These are phyloP conservation scores for Blastomussa wellsi DNA, from an alignment of 92 coral and sea anemone genomes.

Conservation along the genomic window DNA sequence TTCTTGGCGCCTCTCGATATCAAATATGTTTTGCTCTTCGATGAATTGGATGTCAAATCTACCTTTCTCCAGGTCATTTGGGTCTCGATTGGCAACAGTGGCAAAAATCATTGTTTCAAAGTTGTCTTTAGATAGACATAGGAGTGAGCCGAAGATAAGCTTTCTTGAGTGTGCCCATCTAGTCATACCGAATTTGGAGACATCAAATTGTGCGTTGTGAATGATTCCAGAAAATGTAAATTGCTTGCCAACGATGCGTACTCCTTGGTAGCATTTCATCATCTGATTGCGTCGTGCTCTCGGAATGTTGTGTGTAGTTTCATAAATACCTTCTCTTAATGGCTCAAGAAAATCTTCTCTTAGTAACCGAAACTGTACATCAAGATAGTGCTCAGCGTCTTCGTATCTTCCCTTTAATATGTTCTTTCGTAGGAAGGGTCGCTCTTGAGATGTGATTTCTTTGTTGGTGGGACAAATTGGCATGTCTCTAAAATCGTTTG, in stretches of 20 bases:
- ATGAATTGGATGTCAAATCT: conserved; percentile 57
- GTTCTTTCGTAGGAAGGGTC: conserved; percentile 73
- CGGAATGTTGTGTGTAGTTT: conserved; percentile 52
- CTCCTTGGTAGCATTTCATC: conserved; percentile 61
- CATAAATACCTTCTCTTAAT: conserved; percentile 74
- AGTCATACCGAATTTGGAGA: conserved; percentile 45
- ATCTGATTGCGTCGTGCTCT: conserved; percentile 51
- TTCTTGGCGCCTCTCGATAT: conserved; percentile 46
- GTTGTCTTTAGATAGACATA: conserved; percentile 69
- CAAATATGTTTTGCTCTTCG: conserved; percentile 55
- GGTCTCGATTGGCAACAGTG: conserved; percentile 68
- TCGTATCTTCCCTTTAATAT: conserved; percentile 63
- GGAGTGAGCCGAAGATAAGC: conserved; percentile 73
- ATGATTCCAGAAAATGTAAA: conserved; percentile 63
- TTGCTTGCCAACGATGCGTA: conserved; percentile 44
- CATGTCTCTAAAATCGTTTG: conserved; percentile 69
- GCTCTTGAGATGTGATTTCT: conserved; percentile 64
- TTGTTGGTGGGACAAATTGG: conserved; percentile 68
- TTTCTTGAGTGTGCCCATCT: conserved; percentile 75
- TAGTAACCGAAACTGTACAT: conserved; percentile 82
- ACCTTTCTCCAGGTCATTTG: conserved; percentile 57
- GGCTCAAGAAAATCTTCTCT: conserved; percentile 87
- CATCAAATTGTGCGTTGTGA: conserved; percentile 59
- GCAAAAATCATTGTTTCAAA: conserved; percentile 70
- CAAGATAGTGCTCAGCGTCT: conserved; percentile 76